Conservation (phyloP, 2,113 vertebrate species). For the Etia nguti region DNA sequence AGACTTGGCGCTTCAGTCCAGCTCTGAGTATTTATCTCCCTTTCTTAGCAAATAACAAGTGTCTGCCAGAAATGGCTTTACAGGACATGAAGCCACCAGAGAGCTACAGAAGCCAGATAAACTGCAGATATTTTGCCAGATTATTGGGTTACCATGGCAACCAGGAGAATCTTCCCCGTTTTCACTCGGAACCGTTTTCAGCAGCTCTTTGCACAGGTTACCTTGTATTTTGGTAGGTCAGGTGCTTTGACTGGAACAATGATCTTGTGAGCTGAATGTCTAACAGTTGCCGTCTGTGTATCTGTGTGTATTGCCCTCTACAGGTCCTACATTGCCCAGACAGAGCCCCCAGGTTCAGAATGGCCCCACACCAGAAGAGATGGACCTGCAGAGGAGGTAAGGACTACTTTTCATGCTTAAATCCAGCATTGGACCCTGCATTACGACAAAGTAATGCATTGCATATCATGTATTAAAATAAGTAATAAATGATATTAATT, state of each 20-base stretch:
- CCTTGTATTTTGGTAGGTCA: background rate
- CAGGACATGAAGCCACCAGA: background rate
- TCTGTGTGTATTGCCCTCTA: constrained; percentile 32
- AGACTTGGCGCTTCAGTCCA: background rate
- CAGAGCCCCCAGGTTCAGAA: constrained; percentile 92
- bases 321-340: constrained; percentile 90
- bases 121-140: background rate
- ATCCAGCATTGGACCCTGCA: background rate
- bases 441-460: background rate
- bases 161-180: background rate
- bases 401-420: background rate
- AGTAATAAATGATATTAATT: background rate
- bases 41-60: background rate
- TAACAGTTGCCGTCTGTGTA: background rate
- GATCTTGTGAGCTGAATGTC: background rate
- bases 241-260: background rate
- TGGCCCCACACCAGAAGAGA: constrained; percentile 90
- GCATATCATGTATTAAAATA: background rate
- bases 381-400: constrained; percentile 94
- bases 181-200: background rate
- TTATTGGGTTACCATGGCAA: background rate
- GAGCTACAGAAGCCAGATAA: background rate
- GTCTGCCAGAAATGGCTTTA: background rate
- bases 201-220: background rate
- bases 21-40: background rate